These are phyloP conservation scores for Cremastinae sp. DNA, from an alignment of 2,888 invertebrate species.

Conservation along the genomic window DNA sequence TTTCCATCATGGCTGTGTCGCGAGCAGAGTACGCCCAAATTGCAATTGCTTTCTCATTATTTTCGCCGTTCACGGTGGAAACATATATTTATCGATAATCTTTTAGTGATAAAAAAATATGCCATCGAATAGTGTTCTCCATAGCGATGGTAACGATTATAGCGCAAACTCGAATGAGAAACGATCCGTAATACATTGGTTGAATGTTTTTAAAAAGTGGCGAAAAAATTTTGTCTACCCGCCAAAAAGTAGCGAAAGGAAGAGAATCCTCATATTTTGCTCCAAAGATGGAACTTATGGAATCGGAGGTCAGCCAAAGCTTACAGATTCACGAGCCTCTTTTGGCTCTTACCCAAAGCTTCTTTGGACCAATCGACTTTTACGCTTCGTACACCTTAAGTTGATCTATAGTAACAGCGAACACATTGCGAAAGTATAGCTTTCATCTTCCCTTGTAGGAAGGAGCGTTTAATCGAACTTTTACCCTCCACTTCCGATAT, in stretches of 20 bases:
- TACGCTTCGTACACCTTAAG: constrained; percentile 16
- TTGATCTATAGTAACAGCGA: constrained; percentile 26
- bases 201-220: constrained; percentile 32
- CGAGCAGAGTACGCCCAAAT: constrained; percentile 31
- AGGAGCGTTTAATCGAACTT: constrained; percentile 22
- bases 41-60: no score
- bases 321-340: constrained; percentile 60
- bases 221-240: constrained; percentile 23
- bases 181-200: constrained; percentile 2
- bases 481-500: constrained; percentile 41
- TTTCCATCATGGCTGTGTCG: constrained; percentile 34
- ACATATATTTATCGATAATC: no score
- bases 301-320: constrained; percentile 69
- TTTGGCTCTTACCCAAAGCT: constrained; percentile 68
- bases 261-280: constrained; percentile 36
- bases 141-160: constrained; percentile 13
- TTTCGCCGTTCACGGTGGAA: no score
- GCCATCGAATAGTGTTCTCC: not conserved
- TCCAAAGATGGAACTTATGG: constrained; percentile 52
- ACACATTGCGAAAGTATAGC: constrained; percentile 31
- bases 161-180: not conserved
- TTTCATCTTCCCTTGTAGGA: not conserved
- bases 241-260: constrained; percentile 36
- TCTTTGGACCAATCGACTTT: constrained; percentile 63
- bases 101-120: not conserved